These are phyloP conservation scores for Phyllostomus discolor DNA, from an alignment of 2,113 vertebrate genomes.

Conservation along the genomic window DNA sequence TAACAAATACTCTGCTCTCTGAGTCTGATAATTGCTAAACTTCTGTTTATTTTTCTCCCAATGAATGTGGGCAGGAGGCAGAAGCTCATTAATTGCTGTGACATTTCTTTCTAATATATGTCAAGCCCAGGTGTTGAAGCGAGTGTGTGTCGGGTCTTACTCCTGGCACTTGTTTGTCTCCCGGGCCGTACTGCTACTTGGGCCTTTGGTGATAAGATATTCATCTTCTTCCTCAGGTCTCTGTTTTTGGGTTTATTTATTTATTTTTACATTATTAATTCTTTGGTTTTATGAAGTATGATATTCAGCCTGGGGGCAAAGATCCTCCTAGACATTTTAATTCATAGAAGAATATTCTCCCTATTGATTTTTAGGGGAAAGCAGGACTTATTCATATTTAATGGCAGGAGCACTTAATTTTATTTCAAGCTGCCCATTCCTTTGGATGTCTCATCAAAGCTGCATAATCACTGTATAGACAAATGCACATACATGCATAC, in stretches of 20 bases:
- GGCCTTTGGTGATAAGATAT: not conserved
- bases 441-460: not conserved
- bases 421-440: not conserved
- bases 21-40: constrained; percentile 12
- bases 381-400: not conserved
- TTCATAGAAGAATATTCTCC: not conserved
- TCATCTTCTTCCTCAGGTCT: not conserved
- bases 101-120: constrained; percentile 65
- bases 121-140: constrained; percentile 15
- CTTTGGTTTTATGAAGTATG: constrained; percentile 13
- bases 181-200: constrained; percentile 2
- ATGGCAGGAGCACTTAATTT: not conserved
- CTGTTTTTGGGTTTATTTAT: not conserved
- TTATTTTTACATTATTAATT: not conserved
- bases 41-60: constrained; percentile 44
- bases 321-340: constrained; percentile 7
- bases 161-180: constrained; percentile 38
- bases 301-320: not conserved
- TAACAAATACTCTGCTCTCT: not conserved
- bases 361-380: not conserved
- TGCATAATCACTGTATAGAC: not conserved
- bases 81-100: constrained; percentile 41
- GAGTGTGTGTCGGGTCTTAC: constrained; percentile 51
- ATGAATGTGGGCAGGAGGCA: not conserved
- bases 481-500: not conserved